phyloP scores from a whole-genome alignment of 2,113 vertebrate species.

The Misgurnus anguillicaudatus region DNA sequence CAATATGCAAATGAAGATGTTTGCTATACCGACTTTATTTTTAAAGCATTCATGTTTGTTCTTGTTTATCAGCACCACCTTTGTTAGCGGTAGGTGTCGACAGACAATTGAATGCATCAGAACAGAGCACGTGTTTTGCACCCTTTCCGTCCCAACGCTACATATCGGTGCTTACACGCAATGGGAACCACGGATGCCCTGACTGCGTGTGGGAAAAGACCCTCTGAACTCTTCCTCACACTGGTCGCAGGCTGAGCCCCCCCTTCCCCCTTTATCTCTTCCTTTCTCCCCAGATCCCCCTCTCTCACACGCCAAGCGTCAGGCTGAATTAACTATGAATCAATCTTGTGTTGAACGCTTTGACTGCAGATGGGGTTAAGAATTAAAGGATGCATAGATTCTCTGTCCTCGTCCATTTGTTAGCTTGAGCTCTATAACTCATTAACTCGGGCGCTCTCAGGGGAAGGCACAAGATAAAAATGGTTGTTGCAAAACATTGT shows the following conservation, averaged over 20 bases:
- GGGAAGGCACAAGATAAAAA: conserved; percentile 45
- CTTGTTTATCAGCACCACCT: background rate
- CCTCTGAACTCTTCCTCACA: conserved; percentile 70
- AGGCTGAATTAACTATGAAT: conserved; percentile 82
- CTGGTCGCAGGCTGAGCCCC: conserved; percentile 72
- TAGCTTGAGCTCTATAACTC: conserved; percentile 70
- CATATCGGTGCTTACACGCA: conserved; percentile 19
- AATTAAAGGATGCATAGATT: conserved; percentile 70
- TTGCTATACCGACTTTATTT: background rate
- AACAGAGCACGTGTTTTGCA: background rate
- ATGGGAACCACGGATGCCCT: conserved; percentile 18
- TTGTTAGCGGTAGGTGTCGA: background rate
- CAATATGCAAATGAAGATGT: background rate
- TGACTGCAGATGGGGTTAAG: conserved; percentile 79
- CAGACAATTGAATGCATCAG: background rate
- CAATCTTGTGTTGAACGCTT: conserved; percentile 79
- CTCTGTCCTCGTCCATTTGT: conserved; percentile 71
- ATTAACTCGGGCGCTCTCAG: conserved; percentile 78
- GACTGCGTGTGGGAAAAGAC: conserved; percentile 74
- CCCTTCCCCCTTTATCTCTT: conserved; percentile 70
- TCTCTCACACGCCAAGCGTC: conserved; percentile 76
- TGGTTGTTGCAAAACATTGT: background rate
- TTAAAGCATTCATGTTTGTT: background rate
- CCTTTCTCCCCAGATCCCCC: conserved; percentile 73
- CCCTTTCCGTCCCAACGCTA: background rate